Base-by-base conservation (phyloP, 2,113 vertebrate genomes). In the Chauna torquata region DNA sequence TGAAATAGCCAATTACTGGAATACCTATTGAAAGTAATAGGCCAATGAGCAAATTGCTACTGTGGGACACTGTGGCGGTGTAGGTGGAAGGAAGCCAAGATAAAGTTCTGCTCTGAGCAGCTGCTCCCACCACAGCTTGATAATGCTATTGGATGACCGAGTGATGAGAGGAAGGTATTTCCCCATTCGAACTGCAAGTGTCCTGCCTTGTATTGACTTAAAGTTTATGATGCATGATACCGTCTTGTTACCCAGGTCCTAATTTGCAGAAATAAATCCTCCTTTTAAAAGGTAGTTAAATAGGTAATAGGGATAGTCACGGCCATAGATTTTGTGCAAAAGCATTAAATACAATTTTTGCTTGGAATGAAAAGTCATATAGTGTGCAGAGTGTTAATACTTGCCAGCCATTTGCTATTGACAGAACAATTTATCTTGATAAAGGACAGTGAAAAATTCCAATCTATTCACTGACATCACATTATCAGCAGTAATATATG, bases 1-100 rank as follows among this genome's bases (percentile, higher is more conserved):
- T 99, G 99, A 99, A 99, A 99, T 99, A 99, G 99, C 98, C 99
- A 99, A 99, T 99, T 99, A 99, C 99, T 98, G 96, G 92, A 94
- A 98, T 98, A 98, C 98, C 98, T 98, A 98, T 98, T 98, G 98
- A 98, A 99, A 98, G 98, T 98, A 99, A 99, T 99, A 99, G 98
- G 98, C 99, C 98, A 98, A 99, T 99, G 99, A 99, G 98, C 98
- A 99, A 99, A 99, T 99, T 98, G 98, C 98, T 99, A 98, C 98
- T 98, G 97, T 98, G 98, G 99, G 99, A 99, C 82, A 84, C 54
- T 8, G 79, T 96, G 92, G 96, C 36, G 9, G 95, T 96, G 93
- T 97, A 97, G 97, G 98, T 98, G 98, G 97, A 98, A 98, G 97
- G 98, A 97, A 58, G 98, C 98, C 97, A 98, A 98, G 98, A 99